Conservation (phyloP, 1,140 invertebrate species). For the Manduca sexta region DNA sequence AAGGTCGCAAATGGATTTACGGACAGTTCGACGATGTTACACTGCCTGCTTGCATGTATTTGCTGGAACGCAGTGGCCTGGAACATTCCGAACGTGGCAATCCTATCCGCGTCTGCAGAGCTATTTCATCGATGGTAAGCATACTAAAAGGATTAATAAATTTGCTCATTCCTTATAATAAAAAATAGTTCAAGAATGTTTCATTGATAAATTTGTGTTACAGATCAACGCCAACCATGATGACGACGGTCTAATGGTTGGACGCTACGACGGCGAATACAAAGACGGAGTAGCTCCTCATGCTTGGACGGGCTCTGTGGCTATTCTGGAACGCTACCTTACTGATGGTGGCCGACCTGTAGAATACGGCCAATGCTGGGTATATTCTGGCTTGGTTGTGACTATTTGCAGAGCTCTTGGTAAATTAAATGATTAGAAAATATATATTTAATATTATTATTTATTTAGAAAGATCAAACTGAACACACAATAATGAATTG, state of each 20-base stretch:
- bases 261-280: constrained; percentile 84
- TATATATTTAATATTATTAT: no score
- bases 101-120: constrained; percentile 79
- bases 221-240: constrained; percentile 75
- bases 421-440: constrained; percentile 31
- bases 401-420: constrained; percentile 78
- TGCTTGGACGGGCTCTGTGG: constrained; percentile 81
- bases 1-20: constrained; percentile 82
- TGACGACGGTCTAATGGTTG: constrained; percentile 80
- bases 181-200: neutral
- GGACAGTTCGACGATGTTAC: constrained; percentile 83
- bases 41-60: constrained; percentile 77
- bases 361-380: constrained; percentile 89
- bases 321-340: constrained; percentile 80
- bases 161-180: neutral
- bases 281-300: constrained; percentile 78
- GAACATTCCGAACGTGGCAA: constrained; percentile 78
- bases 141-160: neutral
- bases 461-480: neutral
- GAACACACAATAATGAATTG: constrained; percentile 4
- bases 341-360: constrained; percentile 78
- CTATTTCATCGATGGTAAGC: constrained; percentile 81
- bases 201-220: constrained; percentile 19
- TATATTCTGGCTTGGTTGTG: constrained; percentile 82
- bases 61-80: constrained; percentile 77